These are phyloP conservation scores for Orius laevigatus DNA, from an alignment of 1,140 invertebrate genomes.

Conservation along the genomic window DNA sequence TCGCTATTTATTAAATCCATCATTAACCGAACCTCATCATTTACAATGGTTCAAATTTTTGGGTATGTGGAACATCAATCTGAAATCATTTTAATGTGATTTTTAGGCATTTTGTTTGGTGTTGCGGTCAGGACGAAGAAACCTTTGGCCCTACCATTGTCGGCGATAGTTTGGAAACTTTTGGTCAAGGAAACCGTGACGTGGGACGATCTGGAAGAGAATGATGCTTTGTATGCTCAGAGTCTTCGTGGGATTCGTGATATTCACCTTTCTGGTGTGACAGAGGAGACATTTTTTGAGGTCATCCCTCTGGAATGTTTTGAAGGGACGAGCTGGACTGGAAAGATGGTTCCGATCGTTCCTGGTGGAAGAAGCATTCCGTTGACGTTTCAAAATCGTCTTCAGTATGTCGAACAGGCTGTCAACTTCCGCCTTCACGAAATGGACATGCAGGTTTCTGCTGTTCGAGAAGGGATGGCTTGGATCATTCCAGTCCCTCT, in stretches of 20 bases:
- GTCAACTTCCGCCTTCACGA: constrained; percentile 43
- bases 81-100: no score
- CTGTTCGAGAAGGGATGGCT: constrained; percentile 46
- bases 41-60: constrained; percentile 41
- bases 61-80: constrained; percentile 21
- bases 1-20: constrained; percentile 43
- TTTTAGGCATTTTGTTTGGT: constrained; percentile 37
- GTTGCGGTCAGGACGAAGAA: constrained; percentile 41
- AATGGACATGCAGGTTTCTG: constrained; percentile 42
- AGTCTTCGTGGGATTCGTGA: constrained; percentile 39
- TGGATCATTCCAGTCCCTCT: constrained; percentile 48
- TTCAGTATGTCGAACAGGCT: constrained; percentile 43
- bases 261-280: constrained; percentile 39
- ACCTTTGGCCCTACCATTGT: constrained; percentile 42
- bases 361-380: constrained; percentile 40
- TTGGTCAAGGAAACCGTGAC: constrained; percentile 40
- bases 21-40: constrained; percentile 34
- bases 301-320: constrained; percentile 47
- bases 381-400: constrained; percentile 40
- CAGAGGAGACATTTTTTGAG: constrained; percentile 38
- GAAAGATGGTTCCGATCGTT: constrained; percentile 39
- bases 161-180: constrained; percentile 47
- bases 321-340: constrained; percentile 44
- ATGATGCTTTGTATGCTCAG: constrained; percentile 43
- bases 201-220: constrained; percentile 47